A percentile compares a stretch with the other conserved stretches of the same genome.
phyloP scores from a whole-genome alignment of 2,113 vertebrate genomes.

The Hystrix cristata region DNA sequence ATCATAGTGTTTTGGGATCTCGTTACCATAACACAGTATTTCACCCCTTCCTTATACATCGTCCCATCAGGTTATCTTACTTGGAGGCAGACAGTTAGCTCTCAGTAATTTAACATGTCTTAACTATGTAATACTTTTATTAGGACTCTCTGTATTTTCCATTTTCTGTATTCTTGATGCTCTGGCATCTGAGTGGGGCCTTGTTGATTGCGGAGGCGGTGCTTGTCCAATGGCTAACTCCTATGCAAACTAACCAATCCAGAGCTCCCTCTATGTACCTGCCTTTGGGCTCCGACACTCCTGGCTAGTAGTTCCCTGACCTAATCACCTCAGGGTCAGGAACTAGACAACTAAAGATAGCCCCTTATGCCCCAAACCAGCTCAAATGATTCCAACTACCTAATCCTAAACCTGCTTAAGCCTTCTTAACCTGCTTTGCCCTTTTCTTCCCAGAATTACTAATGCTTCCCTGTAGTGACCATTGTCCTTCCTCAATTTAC shows the following conservation, averaged over 20 bases:
- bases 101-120: not conserved
- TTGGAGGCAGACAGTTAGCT: not conserved
- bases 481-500: not conserved
- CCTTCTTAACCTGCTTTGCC: not conserved
- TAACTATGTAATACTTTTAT: not conserved
- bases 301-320: not conserved
- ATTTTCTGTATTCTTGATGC: constrained; percentile 29
- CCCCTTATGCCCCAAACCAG: not conserved
- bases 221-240: not conserved
- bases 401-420: not conserved
- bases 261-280: not conserved
- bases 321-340: not conserved
- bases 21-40: not conserved
- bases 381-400: not conserved
- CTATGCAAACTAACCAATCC: not conserved
- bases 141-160: not conserved
- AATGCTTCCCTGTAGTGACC: not conserved
- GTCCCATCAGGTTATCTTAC: not conserved
- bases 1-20: not conserved
- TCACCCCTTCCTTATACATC: not conserved
- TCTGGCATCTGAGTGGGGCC: not conserved
- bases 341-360: not conserved
- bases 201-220: not conserved
- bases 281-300: not conserved
- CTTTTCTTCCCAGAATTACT: not conserved